A percentile compares a stretch with the other conserved stretches of the same genome.
phyloP scores from a whole-genome alignment of 2,888 invertebrate species.

The Temnothorax ravouxi region DNA sequence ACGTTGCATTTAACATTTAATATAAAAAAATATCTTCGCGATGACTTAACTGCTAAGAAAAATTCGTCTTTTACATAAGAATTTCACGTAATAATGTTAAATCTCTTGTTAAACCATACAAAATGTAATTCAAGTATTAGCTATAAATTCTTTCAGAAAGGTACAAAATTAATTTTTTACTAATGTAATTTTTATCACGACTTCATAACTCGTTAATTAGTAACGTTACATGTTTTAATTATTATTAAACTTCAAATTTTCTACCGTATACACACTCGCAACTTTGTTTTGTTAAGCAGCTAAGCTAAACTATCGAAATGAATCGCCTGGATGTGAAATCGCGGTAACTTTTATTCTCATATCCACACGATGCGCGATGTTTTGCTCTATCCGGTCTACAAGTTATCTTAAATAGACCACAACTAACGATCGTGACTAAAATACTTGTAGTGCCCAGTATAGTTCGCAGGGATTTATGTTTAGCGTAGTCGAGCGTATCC shows the following conservation, averaged over 20 bases:
- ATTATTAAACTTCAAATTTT: background rate
- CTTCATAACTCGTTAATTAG: background rate
- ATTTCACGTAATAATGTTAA: background rate
- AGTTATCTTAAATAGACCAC: slow-evolving; percentile 65
- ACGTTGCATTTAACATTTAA: slow-evolving; percentile 51
- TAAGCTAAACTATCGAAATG: slow-evolving; percentile 21
- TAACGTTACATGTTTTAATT: background rate
- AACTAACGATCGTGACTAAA: slow-evolving; percentile 57
- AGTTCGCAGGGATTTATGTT: slow-evolving; percentile 73
- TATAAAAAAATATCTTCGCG: slow-evolving; percentile 7
- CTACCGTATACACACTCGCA: background rate
- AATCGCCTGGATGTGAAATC: slow-evolving; percentile 29
- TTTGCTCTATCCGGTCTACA: slow-evolving; percentile 22
- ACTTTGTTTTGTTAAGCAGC: background rate
- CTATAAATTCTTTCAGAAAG: background rate
- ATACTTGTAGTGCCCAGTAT: slow-evolving; percentile 27
- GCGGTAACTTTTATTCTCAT: slow-evolving; percentile 41
- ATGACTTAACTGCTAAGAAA: background rate
- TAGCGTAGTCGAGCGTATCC: slow-evolving; percentile 69
- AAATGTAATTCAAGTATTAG: background rate
- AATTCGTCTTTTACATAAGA: slow-evolving; percentile 13
- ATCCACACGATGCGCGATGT: slow-evolving; percentile 4
- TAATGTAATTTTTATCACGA: background rate
- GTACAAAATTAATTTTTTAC: background rate
- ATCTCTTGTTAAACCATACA: background rate